phyloP scores from a whole-genome alignment of 2,113 vertebrate genomes.

The Cyphomyrus discorhynchus region DNA sequence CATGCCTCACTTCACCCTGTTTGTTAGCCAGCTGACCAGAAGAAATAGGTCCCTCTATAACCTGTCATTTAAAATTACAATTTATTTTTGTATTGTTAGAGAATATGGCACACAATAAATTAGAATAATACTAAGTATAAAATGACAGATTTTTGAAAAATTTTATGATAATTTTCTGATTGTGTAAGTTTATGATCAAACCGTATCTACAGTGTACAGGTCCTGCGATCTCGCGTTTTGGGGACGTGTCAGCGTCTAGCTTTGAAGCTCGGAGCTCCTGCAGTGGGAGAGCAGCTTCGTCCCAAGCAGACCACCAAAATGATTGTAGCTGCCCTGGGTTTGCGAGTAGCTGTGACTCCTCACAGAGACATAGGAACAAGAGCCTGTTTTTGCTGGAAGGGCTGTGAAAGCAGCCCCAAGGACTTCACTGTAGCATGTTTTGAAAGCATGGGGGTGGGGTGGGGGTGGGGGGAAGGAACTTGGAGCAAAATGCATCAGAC shows the following conservation, averaged over 20 bases:
- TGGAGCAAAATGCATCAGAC: slow-evolving; percentile 34
- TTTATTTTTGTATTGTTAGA: neutral
- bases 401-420: slow-evolving; percentile 23
- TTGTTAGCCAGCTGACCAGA: neutral
- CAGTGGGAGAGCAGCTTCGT: neutral
- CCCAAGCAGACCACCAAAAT: slow-evolving; percentile 20
- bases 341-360: slow-evolving; percentile 45
- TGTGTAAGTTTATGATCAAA: neutral
- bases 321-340: slow-evolving; percentile 37
- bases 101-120: neutral
- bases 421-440: slow-evolving; percentile 28
- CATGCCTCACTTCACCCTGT: neutral
- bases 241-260: neutral
- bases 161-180: neutral
- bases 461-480: slow-evolving; percentile 19
- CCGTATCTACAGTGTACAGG: neutral
- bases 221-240: neutral
- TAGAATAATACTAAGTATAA: neutral
- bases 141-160: neutral
- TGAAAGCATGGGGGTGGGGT: slow-evolving; percentile 14
- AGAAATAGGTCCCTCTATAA: neutral
- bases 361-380: slow-evolving; percentile 41
- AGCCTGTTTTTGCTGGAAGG: slow-evolving; percentile 41
- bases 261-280: neutral
- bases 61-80: neutral